phyloP scores from a whole-genome alignment of 2,113 vertebrate species.

The Thamnaconus septentrionalis region DNA sequence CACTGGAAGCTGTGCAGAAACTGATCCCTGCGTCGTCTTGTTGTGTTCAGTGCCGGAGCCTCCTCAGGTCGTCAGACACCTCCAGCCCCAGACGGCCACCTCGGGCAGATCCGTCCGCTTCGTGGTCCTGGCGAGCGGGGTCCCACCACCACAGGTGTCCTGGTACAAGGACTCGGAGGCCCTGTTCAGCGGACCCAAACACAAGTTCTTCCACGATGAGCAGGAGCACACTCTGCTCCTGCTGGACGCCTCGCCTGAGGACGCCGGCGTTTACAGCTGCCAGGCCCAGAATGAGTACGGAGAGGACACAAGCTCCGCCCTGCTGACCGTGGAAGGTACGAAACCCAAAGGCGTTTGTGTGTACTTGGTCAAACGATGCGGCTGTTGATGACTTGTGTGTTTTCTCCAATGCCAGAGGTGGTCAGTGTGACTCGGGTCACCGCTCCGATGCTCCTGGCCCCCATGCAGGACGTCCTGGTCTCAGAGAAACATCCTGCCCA shows the following conservation, averaged over 20 bases:
- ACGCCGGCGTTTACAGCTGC: slow-evolving; percentile 85
- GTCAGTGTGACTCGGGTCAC: slow-evolving; percentile 79
- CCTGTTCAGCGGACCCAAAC: slow-evolving; percentile 84
- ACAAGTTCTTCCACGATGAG: slow-evolving; percentile 89
- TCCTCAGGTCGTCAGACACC: slow-evolving; percentile 81
- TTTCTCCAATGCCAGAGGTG: slow-evolving; percentile 84
- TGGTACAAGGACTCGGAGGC: slow-evolving; percentile 91
- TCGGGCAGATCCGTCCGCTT: slow-evolving; percentile 87
- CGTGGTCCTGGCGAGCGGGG: slow-evolving; percentile 81
- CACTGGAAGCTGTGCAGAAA: background rate
- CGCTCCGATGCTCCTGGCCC: slow-evolving; percentile 81
- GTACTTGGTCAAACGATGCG: background rate
- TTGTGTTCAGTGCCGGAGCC: slow-evolving; percentile 83
- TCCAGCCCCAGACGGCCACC: slow-evolving; percentile 79
- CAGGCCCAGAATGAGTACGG: slow-evolving; percentile 90
- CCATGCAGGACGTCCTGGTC: slow-evolving; percentile 79
- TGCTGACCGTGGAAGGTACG: slow-evolving; percentile 88
- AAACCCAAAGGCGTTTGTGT: background rate
- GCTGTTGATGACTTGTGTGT: background rate
- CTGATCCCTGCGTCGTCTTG: background rate
- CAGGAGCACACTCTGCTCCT: slow-evolving; percentile 88
- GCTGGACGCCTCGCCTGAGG: slow-evolving; percentile 89
- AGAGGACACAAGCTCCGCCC: slow-evolving; percentile 83
- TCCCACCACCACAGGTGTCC: slow-evolving; percentile 85
- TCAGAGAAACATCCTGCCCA: slow-evolving; percentile 81